A percentile compares a stretch with the other conserved stretches of the same genome.
These are phyloP conservation scores for Parapristionchus giblindavisi DNA, from an alignment of 2,888 invertebrate species.

Conservation along the genomic window DNA sequence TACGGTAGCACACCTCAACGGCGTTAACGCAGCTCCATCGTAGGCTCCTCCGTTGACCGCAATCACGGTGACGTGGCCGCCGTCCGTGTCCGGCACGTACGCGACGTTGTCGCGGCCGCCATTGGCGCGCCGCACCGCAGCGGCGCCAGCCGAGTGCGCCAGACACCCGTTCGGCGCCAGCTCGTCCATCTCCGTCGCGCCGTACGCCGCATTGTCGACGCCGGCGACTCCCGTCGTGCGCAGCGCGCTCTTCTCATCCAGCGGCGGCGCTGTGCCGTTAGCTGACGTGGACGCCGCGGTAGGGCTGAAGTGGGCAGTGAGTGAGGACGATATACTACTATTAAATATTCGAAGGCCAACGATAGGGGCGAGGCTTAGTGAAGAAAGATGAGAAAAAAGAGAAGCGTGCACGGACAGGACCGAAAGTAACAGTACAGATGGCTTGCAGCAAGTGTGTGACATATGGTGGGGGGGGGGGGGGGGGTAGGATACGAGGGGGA, in stretches of 20 bases:
- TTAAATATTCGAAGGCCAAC: too few relatives aligned
- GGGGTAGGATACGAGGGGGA: background rate
- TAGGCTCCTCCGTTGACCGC: background rate
- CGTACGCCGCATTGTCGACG: constrained; percentile 22
- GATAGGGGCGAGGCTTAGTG: background rate
- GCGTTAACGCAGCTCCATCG: background rate
- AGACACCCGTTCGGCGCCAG: background rate
- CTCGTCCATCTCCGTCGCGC: constrained; percentile 16
- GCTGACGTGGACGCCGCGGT: background rate
- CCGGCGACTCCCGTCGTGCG: background rate
- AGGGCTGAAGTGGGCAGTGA: background rate
- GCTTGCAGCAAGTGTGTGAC: too few relatives aligned
- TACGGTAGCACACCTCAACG: too few relatives aligned
- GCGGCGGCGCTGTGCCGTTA: background rate
- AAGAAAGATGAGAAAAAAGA: background rate
- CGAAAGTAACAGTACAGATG: too few relatives aligned
- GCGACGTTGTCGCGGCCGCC: constrained; percentile 8
- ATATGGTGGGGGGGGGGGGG: background rate
- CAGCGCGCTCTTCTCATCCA: background rate
- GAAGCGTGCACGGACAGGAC: background rate
- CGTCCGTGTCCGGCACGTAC: background rate
- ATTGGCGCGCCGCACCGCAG: background rate
- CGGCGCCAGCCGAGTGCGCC: background rate
- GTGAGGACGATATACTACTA: too few relatives aligned
- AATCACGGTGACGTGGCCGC: background rate